phyloP scores from a whole-genome alignment of 2,888 invertebrate genomes.

The Strigamia crassipes region DNA sequence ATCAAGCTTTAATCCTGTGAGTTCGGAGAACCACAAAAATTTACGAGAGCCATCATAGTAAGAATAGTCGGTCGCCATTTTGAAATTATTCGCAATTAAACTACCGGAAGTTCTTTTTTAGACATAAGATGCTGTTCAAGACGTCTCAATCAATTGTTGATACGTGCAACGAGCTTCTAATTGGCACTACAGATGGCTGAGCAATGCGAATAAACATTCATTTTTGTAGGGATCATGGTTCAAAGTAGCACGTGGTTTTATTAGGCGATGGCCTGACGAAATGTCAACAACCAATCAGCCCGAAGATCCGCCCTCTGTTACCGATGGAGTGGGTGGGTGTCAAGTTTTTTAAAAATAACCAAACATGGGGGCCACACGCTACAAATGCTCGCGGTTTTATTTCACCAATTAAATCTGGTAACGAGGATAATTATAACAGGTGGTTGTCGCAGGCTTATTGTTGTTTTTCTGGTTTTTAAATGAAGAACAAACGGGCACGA shows the following conservation, averaged over 20 bases:
- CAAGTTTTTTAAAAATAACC: too few relatives aligned
- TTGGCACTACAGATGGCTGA: neutral
- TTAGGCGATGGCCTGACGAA: neutral
- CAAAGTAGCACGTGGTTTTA: neutral
- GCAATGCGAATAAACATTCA: neutral
- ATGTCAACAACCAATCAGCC: neutral
- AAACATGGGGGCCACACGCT: too few relatives aligned
- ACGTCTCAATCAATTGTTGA: neutral
- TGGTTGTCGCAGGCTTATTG: too few relatives aligned
- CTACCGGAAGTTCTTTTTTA: constrained; percentile 39
- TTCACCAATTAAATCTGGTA: too few relatives aligned
- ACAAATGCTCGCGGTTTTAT: too few relatives aligned
- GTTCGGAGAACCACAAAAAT: constrained; percentile 69
- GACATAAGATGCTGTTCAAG: constrained; percentile 3
- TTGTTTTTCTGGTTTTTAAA: too few relatives aligned
- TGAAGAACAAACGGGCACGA: too few relatives aligned
- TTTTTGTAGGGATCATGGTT: neutral
- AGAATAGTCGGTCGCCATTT: constrained; percentile 7
- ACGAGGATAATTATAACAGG: too few relatives aligned
- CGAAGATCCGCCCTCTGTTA: neutral
- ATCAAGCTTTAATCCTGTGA: constrained; percentile 75
- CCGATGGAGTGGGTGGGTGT: too few relatives aligned
- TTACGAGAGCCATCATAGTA: constrained; percentile 53
- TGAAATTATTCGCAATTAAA: neutral
- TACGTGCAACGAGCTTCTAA: neutral